These are phyloP conservation scores for Ichneumoninae sp. DNA, from an alignment of 2,888 invertebrate species.

Conservation along the genomic window DNA sequence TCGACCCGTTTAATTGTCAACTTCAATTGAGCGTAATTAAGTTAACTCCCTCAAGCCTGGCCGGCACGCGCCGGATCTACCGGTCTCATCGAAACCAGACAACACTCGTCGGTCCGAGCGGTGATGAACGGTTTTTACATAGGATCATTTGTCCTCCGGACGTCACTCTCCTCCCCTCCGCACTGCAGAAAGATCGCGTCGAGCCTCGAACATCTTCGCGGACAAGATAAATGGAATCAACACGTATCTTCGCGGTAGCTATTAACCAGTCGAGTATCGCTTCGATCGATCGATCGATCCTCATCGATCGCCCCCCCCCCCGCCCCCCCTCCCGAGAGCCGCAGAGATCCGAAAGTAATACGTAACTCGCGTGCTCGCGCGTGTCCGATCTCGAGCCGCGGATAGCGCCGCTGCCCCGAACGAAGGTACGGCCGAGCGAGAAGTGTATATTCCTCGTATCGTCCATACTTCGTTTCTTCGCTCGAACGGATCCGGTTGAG, in stretches of 20 bases:
- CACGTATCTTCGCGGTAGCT: slow-evolving; percentile 54
- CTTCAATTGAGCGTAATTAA: slow-evolving; percentile 81
- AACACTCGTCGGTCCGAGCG: background rate
- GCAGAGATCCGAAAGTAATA: slow-evolving; percentile 65
- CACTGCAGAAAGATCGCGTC: background rate
- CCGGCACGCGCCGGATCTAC: slow-evolving; percentile 27
- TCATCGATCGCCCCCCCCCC: slow-evolving; percentile 35
- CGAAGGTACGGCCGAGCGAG: background rate
- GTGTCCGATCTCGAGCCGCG: slow-evolving; percentile 50
- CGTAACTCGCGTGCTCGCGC: slow-evolving; percentile 60
- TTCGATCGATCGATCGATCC: slow-evolving; percentile 48
- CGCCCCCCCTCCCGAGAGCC: slow-evolving; percentile 38
- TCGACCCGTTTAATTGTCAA: slow-evolving; percentile 79
- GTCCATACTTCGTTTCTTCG: slow-evolving; percentile 30
- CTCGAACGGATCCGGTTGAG: slow-evolving; percentile 45
- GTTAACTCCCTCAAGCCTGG: slow-evolving; percentile 72
- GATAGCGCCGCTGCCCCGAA: slow-evolving; percentile 49
- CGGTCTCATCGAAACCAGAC: slow-evolving; percentile 16
- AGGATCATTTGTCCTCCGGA: slow-evolving; percentile 15
- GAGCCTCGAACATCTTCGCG: slow-evolving; percentile 16
- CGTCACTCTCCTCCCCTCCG: background rate
- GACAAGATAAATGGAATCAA: slow-evolving; percentile 62
- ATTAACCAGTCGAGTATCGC: slow-evolving; percentile 50
- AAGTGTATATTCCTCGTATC: slow-evolving; percentile 21
- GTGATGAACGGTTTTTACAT: slow-evolving; percentile 29